Conservation (phyloP, 2,113 vertebrate species). For the Bothrops jararaca region DNA sequence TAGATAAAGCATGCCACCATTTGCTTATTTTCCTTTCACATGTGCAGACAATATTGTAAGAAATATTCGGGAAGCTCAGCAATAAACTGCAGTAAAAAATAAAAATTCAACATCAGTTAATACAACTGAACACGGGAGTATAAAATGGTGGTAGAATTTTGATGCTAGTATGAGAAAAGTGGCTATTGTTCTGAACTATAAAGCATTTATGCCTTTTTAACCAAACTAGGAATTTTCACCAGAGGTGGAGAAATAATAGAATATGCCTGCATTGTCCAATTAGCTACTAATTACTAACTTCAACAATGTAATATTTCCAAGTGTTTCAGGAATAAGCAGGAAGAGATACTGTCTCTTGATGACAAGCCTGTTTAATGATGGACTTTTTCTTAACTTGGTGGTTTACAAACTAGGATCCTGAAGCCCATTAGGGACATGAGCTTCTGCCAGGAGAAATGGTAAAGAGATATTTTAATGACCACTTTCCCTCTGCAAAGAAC, state of each 20-base stretch:
- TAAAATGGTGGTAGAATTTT: conserved; percentile 19
- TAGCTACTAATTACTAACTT: conserved; percentile 32
- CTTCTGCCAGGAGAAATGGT: neutral
- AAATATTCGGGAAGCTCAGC: conserved; percentile 41
- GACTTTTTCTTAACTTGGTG: neutral
- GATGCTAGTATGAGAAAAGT: conserved; percentile 13
- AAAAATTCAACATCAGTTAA: conserved; percentile 43
- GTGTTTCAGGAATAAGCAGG: neutral
- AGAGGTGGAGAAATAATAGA: conserved; percentile 27
- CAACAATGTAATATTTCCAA: conserved; percentile 38
- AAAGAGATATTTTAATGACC: neutral
- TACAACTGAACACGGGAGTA: conserved; percentile 17
- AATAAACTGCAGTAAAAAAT: conserved; percentile 43
- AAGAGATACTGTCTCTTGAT: conserved; percentile 10
- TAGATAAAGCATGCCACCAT: conserved; percentile 16
- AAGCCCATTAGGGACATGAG: neutral
- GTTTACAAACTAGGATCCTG: neutral
- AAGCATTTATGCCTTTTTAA: conserved; percentile 18
- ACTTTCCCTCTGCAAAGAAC: neutral
- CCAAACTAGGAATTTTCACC: conserved; percentile 25
- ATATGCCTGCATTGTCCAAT: conserved; percentile 35
- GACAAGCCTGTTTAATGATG: conserved; percentile 25
- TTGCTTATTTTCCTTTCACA: conserved; percentile 30
- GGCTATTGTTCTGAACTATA: conserved; percentile 36
- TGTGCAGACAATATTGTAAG: neutral